These are phyloP conservation scores for Sparidentex hasta DNA, from an alignment of 2,797 vertebrate species.

Conservation along the genomic window DNA sequence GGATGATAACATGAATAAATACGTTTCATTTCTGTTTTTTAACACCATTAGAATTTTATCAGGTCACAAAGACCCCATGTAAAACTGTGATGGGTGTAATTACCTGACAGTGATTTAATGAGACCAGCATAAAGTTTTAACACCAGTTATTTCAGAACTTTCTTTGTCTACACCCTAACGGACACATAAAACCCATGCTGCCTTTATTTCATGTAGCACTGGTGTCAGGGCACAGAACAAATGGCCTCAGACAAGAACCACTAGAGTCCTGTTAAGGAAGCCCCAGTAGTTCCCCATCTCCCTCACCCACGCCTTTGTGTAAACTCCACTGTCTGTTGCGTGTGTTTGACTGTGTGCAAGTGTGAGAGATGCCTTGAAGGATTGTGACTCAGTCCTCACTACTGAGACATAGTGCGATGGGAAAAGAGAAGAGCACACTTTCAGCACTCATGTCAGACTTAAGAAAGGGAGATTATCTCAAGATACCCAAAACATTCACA, in stretches of 20 bases:
- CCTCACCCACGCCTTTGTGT: conserved; percentile 24
- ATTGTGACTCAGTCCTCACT: conserved; percentile 69
- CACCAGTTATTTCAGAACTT: neutral
- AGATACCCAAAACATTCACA: conserved; percentile 66
- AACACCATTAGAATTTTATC: neutral
- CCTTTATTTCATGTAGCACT: neutral
- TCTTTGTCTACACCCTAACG: conserved; percentile 3
- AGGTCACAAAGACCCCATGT: neutral
- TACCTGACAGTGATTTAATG: neutral
- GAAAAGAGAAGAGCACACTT: conserved; percentile 40
- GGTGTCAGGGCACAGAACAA: conserved; percentile 23
- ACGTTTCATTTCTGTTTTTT: neutral
- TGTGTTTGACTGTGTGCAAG: neutral
- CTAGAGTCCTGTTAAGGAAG: conserved; percentile 48
- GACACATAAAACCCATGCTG: conserved; percentile 1
- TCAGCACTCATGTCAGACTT: conserved; percentile 42
- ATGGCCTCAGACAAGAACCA: conserved; percentile 43
- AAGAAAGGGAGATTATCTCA: conserved; percentile 44
- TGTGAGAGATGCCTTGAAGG: conserved; percentile 59
- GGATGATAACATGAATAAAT: conserved; percentile 12
- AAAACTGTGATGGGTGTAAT: neutral
- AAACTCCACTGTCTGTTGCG: neutral
- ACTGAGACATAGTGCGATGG: conserved; percentile 48
- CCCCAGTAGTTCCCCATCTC: conserved; percentile 34
- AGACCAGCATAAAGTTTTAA: neutral